phyloP scores from a whole-genome alignment of 2,888 invertebrate genomes.

The Spisula subtruncata region DNA sequence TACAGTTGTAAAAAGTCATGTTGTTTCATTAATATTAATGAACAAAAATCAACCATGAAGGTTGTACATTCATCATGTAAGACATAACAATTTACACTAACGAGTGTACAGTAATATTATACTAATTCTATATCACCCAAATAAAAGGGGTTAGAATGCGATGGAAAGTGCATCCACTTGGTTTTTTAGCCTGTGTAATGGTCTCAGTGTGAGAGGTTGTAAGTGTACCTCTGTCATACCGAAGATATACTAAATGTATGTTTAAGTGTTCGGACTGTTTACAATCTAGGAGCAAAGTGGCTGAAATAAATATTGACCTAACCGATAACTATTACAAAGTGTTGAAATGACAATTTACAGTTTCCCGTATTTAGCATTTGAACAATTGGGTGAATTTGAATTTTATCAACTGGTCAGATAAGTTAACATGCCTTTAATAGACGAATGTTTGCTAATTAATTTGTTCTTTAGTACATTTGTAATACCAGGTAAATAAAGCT shows the following conservation, averaged over 20 bases:
- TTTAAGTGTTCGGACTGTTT: neutral
- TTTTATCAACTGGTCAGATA: neutral
- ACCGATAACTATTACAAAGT: neutral
- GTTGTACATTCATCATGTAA: neutral
- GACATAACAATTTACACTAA: neutral
- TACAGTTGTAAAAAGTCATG: too few species aligned
- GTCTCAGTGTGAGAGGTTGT: neutral
- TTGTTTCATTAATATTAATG: neutral
- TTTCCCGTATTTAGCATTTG: neutral
- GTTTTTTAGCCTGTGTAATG: neutral
- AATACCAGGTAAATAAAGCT: neutral
- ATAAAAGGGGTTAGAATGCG: neutral
- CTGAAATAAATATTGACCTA: conserved; percentile 13
- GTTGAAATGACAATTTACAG: conserved; percentile 9
- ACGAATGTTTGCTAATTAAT: neutral
- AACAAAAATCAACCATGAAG: neutral
- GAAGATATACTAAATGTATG: neutral
- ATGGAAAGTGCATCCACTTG: neutral
- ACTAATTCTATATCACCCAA: neutral
- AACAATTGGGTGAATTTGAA: neutral
- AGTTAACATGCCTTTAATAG: neutral
- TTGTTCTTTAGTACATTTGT: neutral
- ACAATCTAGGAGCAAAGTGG: neutral
- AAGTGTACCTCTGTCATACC: neutral
- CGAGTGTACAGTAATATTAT: neutral